Base-by-base conservation (phyloP, 2,888 invertebrate genomes). In the Abscondita cerata region DNA sequence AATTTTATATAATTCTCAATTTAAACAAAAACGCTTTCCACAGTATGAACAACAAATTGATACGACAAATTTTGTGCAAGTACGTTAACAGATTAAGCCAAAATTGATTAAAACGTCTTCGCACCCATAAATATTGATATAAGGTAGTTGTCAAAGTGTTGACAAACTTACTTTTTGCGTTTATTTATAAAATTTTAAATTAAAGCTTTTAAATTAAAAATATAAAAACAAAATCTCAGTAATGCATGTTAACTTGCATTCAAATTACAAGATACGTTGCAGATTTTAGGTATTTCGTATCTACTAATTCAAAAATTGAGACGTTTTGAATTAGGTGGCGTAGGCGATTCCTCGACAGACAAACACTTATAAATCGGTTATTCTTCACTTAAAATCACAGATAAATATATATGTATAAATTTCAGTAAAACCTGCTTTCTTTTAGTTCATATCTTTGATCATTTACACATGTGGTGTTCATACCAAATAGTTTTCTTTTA, bases 361-460 rank as follows among this genome's bases (percentile, higher is more conserved):
- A 47, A 31, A 34, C 16, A 34, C 47, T n/a, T n/a, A n/a, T n/a
- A n/a, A 44, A 16, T 55, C 46, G n/a, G 46, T 44, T 47, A 33
- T 40, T 64, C 61, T 53, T 59, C 62, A 59, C 53, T 50, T 51
- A n/a, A 59, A 59, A 63, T 56, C 55, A 52, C 47, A 52, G 55
- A 59, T n/a, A 56, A 56, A 52, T 52, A 52, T n/a, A 57, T 62
- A 63, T 59, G 54, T n/a, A 63, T 63, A 59, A 63, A 62, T 62
- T 59, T 56, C n/a, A n/a, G 59, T 59, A 63, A 64, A n/a, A 56
- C 52, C 56, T 68, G 63, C 68, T 76, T 74, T 74, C 79, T 79
- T 80, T 80, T 79, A 79, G 78, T 79, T 77, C 80, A 79, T n/a
- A 80, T 80, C 80, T 80, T 80, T 80, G 80, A 80, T 80, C n/a